Base-by-base conservation (phyloP, 2,113 vertebrate genomes). In the Charadrius vociferus region DNA sequence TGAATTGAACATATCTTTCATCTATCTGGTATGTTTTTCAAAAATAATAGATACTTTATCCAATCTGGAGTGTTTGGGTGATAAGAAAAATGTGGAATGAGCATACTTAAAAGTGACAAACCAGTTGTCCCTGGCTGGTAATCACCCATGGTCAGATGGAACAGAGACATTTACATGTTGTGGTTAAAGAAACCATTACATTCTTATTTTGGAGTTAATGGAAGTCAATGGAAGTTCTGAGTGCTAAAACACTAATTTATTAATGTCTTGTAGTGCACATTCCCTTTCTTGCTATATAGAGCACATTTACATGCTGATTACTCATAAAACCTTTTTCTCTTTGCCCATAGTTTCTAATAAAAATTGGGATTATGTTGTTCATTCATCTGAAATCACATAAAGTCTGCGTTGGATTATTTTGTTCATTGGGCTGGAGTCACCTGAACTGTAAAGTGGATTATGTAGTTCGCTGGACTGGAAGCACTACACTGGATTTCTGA, bases 351-450 rank as follows among this genome's bases (percentile, higher is more conserved):
- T 91, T 96, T 95, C 70, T 88, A 86, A 81, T 92, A 10, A 81
- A 73, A 93, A n/a, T 70, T 55, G 6, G 41, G 63, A 74, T 93
- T 95, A 66, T 62, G 29, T 55, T 61, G 23, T 88, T 93, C 92
- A 63, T 72, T 94, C 75, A 49, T 84, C 53, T 95, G 84, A 92
- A 89, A 52, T 80, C 59, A 55, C 39, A 22, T 70, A 45, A 94
- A 92, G 41, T 71, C 83, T 91, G 67, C 63, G 93, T 86, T 81
- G 74, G 90, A 94, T 95, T 95, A 79, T 91, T 94, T 95, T 95
- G 65, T 77, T 95, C 65, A 41, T 68, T 95, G 93, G 84, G 43
- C 55, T 91, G 68, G 82, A 91, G 59, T 81, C 41, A 84, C 65
- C 43, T 83, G 90, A 86, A 67, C 61, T 90, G 11, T 73, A 58